phyloP scores from a whole-genome alignment of 1,140 invertebrate species.

The Araneus ventricosus region DNA sequence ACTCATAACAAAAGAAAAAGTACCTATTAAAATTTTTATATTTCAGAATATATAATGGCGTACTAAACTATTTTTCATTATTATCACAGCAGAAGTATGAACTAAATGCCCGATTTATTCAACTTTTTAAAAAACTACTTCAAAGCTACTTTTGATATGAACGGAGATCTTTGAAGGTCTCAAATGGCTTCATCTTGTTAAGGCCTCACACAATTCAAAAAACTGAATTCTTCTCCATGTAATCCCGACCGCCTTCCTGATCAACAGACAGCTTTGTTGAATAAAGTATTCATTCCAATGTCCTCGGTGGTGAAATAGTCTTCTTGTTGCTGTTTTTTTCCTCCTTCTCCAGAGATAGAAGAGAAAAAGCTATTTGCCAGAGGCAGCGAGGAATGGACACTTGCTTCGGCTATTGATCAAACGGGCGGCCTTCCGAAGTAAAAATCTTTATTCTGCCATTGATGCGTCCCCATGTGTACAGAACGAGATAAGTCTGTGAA shows the following conservation, averaged over 20 bases:
- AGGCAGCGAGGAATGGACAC: neutral
- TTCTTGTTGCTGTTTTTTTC: neutral
- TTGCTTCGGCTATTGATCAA: conserved; percentile 35
- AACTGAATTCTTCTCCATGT: neutral
- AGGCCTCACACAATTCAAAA: too few relatives aligned
- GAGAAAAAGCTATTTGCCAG: neutral
- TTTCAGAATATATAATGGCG: too few relatives aligned
- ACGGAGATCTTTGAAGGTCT: too few relatives aligned
- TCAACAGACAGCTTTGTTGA: neutral
- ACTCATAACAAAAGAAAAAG: too few relatives aligned
- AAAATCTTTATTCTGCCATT: conserved; percentile 45
- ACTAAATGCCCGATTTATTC: too few relatives aligned
- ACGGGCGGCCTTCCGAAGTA: neutral
- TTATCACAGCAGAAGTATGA: too few relatives aligned
- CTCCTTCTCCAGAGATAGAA: neutral
- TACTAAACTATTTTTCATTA: too few relatives aligned
- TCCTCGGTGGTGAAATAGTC: neutral
- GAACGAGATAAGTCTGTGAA: neutral
- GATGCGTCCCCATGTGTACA: neutral
- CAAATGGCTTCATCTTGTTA: too few relatives aligned
- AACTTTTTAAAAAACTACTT: too few relatives aligned
- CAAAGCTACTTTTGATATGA: too few relatives aligned
- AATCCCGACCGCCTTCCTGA: neutral
- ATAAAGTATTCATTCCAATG: conserved; percentile 16
- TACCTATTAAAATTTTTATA: too few relatives aligned